Evolutionary conservation across 2,888 invertebrate genomes (phyloP), one percentile per base, ranked within the genome.

Genomic region (Lampropteryx suffumata): DNA sequence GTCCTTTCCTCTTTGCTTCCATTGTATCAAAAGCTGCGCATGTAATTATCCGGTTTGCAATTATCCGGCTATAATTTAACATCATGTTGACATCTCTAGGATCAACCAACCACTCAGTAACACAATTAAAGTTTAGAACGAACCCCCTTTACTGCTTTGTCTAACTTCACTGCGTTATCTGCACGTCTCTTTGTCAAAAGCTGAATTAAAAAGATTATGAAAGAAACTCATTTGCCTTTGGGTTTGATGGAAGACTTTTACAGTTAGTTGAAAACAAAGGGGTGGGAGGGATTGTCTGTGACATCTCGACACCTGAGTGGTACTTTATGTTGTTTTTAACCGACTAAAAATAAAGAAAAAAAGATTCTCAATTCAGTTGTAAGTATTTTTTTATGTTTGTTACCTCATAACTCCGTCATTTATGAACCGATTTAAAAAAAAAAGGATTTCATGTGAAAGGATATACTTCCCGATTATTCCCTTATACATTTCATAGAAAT

Each of bases 71-170:
- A 17, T 2, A 11, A 21, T n/a, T 6, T 14, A 7, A 33, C 9
- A 33, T 10, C 9, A 37, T n/a, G 11, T 10, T n/a, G 17, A 17
- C 46, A 41, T 35, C 27, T 26, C 36, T 37, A 37, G n/a, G 39
- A 42, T 46, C 33, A 44, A 45, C n/a, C 29, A 30, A 14, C 13
- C 28, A 10, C 26, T 44, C 36, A 39, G 43, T 48, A 52, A 55
- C 51, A 51, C 53, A 59, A 62, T 62, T 59, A 54, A 62, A 62
- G 55, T 62, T 62, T 54, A 24, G 12, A 51, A 50, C 51, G 52
- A 46, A 50, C 44, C 55, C 59, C 41, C n/a, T n/a, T 54, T 61
- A 50, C 42, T 21, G 53, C 51, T 57, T 59, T 59, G 59, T 62
- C 45, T 29, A 41, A 59, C 50, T 55, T 53, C 33, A 46, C 51